Evolutionary conservation across 35 echinoderm and acorn worm species (phyloP).

Genomic region (Heliocidaris tuberculata): DNA sequence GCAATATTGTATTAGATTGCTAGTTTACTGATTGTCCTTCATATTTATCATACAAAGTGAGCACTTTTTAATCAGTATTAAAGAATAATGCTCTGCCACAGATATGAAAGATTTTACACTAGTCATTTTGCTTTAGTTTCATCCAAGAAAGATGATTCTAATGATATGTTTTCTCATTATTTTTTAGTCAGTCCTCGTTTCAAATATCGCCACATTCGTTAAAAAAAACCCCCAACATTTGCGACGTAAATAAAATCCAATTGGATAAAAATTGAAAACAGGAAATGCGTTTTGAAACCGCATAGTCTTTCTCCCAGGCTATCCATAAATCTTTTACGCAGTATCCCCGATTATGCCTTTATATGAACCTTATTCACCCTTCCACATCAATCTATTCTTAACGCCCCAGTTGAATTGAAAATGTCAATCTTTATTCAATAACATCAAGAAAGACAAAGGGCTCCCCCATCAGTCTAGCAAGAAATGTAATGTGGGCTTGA

Average conservation of each 20-base stretch:
- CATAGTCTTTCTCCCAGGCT: not conserved
- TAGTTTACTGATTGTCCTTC: too few relatives aligned
- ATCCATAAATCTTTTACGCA: not conserved
- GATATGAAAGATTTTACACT: too few relatives aligned
- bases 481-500: not conserved
- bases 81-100: too few relatives aligned
- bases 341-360: not conserved
- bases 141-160: too few relatives aligned
- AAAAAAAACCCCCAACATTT: not conserved
- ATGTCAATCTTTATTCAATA: not conserved
- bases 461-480: not conserved
- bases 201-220: not conserved
- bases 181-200: too few relatives aligned
- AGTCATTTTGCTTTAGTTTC: too few relatives aligned
- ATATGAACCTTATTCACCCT: not conserved
- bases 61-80: too few relatives aligned
- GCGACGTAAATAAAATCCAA: too few relatives aligned
- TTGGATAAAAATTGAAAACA: not conserved
- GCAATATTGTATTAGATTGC: too few relatives aligned
- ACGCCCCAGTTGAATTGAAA: not conserved
- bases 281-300: not conserved
- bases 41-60: too few relatives aligned
- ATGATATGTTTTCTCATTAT: too few relatives aligned
- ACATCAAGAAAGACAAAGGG: not conserved
- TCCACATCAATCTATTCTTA: not conserved